Evolutionary conservation across 2,113 vertebrate genomes (phyloP).

Genomic region (Amblyornis subalaris): DNA sequence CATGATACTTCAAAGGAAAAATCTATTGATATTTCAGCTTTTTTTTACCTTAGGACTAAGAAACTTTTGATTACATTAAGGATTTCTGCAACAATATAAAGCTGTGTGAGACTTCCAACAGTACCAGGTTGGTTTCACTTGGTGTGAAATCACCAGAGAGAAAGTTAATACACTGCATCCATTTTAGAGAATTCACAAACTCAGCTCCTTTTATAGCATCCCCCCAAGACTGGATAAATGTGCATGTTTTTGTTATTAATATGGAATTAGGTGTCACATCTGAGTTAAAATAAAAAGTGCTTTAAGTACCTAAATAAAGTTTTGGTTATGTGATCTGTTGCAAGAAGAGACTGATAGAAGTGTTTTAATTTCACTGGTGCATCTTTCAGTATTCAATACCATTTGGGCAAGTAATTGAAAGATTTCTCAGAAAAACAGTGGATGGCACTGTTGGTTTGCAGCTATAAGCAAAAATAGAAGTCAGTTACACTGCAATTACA

Average conservation of each 20-base stretch:
- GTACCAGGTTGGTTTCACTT: not conserved
- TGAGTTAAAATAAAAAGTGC: not conserved
- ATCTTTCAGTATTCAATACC: not conserved
- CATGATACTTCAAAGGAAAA: not conserved
- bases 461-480: constrained; percentile 34
- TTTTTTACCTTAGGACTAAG: not conserved
- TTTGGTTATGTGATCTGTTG: not conserved
- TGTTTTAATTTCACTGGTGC: not conserved
- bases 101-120: not conserved
- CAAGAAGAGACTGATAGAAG: not conserved
- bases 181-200: not conserved
- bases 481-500: not conserved
- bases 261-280: not conserved
- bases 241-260: not conserved
- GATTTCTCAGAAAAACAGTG: constrained; percentile 60
- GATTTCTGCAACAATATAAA: constrained; percentile 1
- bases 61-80: not conserved
- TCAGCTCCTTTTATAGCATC: not conserved
- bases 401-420: constrained; percentile 37
- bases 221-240: not conserved
- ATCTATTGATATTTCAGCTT: not conserved
- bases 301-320: not conserved
- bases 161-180: not conserved
- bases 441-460: constrained; percentile 68
- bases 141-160: not conserved